Evolutionary conservation across 64 coral and sea anemone genomes (phyloP).

Genomic region (Porites lutea): DNA sequence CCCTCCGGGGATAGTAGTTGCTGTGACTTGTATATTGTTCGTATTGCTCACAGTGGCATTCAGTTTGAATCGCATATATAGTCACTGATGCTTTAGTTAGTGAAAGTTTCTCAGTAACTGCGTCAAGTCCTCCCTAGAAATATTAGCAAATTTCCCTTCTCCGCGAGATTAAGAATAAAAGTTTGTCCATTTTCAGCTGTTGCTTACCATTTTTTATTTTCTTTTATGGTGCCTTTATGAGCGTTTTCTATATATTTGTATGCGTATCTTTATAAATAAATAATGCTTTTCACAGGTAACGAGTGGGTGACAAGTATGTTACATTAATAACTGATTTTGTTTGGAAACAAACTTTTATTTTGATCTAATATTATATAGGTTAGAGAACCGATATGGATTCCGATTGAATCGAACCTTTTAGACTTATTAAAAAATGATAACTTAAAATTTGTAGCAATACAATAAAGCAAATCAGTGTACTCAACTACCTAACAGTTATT

Average conservation of each 20-base stretch:
- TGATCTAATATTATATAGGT: neutral
- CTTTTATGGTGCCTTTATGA: neutral
- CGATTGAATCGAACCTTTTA: neutral
- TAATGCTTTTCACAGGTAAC: neutral
- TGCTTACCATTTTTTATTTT: neutral
- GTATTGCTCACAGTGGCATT: slow-evolving; percentile 26
- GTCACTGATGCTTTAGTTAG: neutral
- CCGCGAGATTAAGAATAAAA: neutral
- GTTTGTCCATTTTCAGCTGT: slow-evolving; percentile 5
- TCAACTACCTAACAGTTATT: neutral
- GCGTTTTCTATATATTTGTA: slow-evolving; percentile 5
- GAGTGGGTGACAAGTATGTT: neutral
- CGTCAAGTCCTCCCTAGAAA: neutral
- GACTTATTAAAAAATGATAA: neutral
- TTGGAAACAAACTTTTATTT: neutral
- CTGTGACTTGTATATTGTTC: slow-evolving; percentile 46
- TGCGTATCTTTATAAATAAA: slow-evolving; percentile 1
- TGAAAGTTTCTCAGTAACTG: neutral
- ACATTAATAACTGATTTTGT: neutral
- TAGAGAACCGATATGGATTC: too few relatives aligned
- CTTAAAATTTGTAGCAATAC: neutral
- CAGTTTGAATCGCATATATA: too few relatives aligned
- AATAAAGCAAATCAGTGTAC: neutral
- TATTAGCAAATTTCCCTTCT: neutral
- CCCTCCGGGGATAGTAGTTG: neutral